Evolutionary conservation across 2,888 invertebrate species (phyloP).

Genomic region (Halictus quadricinctus): DNA sequence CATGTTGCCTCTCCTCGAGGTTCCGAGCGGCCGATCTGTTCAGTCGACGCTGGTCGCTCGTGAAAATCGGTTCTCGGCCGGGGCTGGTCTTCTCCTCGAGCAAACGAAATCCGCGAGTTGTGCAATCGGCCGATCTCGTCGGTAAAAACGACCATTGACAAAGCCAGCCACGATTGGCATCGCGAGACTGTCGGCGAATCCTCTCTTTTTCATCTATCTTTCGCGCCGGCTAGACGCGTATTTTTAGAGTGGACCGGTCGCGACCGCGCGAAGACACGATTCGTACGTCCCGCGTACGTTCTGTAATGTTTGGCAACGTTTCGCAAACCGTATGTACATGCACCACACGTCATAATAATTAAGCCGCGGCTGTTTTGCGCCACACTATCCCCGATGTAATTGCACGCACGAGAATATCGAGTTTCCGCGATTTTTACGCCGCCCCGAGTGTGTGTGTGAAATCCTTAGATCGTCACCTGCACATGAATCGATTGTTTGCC

Average conservation of each 20-base stretch:
- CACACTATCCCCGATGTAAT: background rate
- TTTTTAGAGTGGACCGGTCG: slow-evolving; percentile 12
- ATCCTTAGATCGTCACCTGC: background rate
- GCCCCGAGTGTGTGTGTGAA: background rate
- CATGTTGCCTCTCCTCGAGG: slow-evolving; percentile 27
- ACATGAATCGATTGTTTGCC: background rate
- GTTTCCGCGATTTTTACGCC: background rate
- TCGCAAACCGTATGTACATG: background rate
- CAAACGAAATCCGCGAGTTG: background rate
- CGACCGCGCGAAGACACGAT: background rate
- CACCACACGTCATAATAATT: background rate
- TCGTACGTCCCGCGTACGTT: slow-evolving; percentile 2
- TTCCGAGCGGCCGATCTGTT: slow-evolving; percentile 55
- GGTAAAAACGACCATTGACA: background rate
- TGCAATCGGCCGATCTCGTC: background rate
- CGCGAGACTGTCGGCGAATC: background rate
- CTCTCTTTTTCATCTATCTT: background rate
- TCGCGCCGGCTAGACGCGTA: background rate
- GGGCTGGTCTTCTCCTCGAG: background rate
- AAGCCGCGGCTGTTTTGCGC: background rate
- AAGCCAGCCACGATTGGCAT: background rate
- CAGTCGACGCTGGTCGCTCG: slow-evolving; percentile 70
- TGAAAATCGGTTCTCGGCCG: slow-evolving; percentile 61
- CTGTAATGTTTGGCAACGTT: slow-evolving; percentile 3
- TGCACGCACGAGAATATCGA: background rate